These are phyloP conservation scores for Corticium candelabrum DNA, from an alignment of 37 sponge, comb jelly and placozoan species.

Conservation along the genomic window DNA sequence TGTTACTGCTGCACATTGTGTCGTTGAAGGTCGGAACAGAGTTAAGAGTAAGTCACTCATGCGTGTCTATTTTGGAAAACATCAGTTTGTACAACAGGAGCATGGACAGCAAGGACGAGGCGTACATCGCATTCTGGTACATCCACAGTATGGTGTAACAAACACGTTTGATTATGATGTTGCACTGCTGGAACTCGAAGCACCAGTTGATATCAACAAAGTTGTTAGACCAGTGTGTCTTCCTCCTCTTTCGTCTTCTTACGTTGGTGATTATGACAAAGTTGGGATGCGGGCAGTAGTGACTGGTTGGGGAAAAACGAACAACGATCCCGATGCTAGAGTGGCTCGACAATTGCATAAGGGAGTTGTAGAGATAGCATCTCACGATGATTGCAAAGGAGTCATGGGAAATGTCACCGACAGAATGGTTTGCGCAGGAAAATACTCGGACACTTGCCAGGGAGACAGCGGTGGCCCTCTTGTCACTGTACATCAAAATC, in stretches of 20 bases:
- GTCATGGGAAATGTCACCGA: background rate
- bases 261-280: background rate
- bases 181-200: background rate
- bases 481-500: background rate
- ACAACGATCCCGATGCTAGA: background rate
- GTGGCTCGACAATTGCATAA: background rate
- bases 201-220: background rate
- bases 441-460: background rate
- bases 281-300: background rate
- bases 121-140: background rate
- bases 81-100: background rate
- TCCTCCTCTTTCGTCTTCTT: background rate
- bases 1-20: background rate
- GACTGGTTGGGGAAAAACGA: background rate
- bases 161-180: background rate
- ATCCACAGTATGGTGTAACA: background rate
- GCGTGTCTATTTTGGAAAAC: background rate
- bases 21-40: too few species aligned
- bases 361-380: background rate
- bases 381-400: background rate
- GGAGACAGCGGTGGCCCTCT: background rate
- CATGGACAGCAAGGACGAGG: background rate
- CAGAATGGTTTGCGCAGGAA: background rate
- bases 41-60: background rate
- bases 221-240: background rate